Evolutionary conservation across 2,888 invertebrate species (phyloP), one percentile per base, ranked within the genome.

Genomic region (Lycia hirtaria): DNA sequence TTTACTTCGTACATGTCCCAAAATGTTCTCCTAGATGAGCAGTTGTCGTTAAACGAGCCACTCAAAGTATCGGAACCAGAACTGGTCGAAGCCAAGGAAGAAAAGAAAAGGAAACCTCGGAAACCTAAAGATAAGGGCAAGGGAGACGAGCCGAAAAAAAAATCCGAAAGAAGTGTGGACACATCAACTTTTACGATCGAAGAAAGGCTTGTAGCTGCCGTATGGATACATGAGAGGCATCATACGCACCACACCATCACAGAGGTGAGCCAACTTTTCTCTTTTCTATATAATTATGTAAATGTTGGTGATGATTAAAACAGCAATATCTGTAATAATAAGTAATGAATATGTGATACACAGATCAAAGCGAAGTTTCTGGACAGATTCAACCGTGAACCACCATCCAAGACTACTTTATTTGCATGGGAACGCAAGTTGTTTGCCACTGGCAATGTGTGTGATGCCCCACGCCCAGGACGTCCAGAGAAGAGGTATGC

Each of bases 141-240:
- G 28, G 17, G 41, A 30, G 48, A 54, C 10, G 61, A 62, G 19
- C 33, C 44, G 22, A 65, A 54, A 17, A 67, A 64, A 50, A 37
- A 38, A 12, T 47, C 50, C 0, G 70, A 65, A 12, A 70, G 64
- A 37, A 51, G 55, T 2, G 76, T 83, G 9, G 83, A 84, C 48
- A 84, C 83, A 0, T 83, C 84, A 0, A 78, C 68, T 28, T 84
- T 80, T 37, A 86, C 81, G 1, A 80, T 88, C 41, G 92, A 91
- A 61, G 86, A 90, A 70, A 80, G 89, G 61, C 73, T 92, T 12
- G 82, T 92, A 20, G 80, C 92, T 0, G 92, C 90, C 1, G 92
- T 88, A 17, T 92, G 92, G 92, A 88, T 91, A 20, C 92, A 92
- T 56, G 92, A 92, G 69, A 80, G 87, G 43, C 78, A 80, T 43